phyloP scores from a whole-genome alignment of 2,113 vertebrate genomes.

The Labeo catla region DNA sequence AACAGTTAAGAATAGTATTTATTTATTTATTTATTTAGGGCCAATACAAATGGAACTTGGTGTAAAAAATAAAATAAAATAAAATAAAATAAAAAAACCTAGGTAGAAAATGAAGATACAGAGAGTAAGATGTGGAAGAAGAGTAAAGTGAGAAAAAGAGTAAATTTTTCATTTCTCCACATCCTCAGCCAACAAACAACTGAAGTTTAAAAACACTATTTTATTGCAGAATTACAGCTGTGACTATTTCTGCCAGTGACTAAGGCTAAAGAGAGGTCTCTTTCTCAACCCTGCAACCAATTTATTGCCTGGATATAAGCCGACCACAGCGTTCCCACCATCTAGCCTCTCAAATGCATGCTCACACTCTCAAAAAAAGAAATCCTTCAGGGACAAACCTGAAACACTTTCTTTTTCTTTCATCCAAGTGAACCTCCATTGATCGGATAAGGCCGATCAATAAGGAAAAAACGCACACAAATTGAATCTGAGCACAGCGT shows the following conservation, averaged over 20 bases:
- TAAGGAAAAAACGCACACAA: constrained; percentile 44
- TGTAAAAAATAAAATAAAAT: too few species aligned
- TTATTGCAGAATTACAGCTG: constrained; percentile 62
- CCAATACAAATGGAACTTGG: too few species aligned
- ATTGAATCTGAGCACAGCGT: constrained; percentile 52
- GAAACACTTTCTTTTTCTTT: constrained; percentile 60
- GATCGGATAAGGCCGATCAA: constrained; percentile 56
- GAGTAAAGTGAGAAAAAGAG: neutral
- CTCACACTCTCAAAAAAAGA: constrained; percentile 52
- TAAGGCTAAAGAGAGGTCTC: constrained; percentile 63
- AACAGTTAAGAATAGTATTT: too few species aligned
- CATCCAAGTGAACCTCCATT: constrained; percentile 56
- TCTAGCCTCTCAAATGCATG: constrained; percentile 59
- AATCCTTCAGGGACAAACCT: constrained; percentile 48
- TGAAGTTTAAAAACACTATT: constrained; percentile 55
- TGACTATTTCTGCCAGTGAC: constrained; percentile 64
- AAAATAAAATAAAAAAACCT: too few species aligned
- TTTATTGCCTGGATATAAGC: constrained; percentile 62
- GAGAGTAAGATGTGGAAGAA: neutral
- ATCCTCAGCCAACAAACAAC: constrained; percentile 18
- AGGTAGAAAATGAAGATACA: too few species aligned
- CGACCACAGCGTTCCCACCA: constrained; percentile 42
- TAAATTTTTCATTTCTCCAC: neutral
- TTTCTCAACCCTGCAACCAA: constrained; percentile 61
- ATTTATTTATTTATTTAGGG: too few species aligned